Evolutionary conservation across 2,888 invertebrate genomes (phyloP).

Genomic region (Idaea biselata): DNA sequence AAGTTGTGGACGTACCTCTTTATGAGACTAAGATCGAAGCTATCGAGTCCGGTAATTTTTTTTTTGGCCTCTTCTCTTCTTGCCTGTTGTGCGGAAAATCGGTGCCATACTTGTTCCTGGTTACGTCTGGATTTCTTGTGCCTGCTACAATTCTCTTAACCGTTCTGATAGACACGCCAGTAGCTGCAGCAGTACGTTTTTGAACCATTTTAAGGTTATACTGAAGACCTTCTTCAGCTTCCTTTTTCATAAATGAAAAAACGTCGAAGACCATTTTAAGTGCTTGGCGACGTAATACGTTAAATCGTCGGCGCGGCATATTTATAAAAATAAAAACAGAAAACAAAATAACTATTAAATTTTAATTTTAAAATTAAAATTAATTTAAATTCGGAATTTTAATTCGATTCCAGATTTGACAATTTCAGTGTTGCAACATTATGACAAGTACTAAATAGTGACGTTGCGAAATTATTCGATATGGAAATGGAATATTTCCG

Average conservation of each 20-base stretch:
- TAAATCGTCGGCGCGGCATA: too few relatives aligned
- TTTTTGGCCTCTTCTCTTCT: conserved; percentile 2
- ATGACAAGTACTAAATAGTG: too few relatives aligned
- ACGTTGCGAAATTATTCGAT: too few relatives aligned
- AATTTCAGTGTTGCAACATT: too few relatives aligned
- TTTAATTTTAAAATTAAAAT: too few relatives aligned
- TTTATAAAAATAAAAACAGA: too few relatives aligned
- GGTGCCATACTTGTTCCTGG: not conserved
- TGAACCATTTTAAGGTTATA: conserved; percentile 6
- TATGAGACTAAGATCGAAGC: conserved; percentile 36
- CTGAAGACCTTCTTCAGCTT: conserved; percentile 5
- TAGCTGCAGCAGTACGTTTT: conserved; percentile 5
- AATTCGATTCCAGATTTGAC: too few relatives aligned
- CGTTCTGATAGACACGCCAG: conserved; percentile 3
- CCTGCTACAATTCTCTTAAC: conserved; percentile 1
- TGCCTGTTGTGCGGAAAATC: not conserved
- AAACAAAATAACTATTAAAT: too few relatives aligned
- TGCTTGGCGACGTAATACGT: not conserved
- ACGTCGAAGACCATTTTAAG: not conserved
- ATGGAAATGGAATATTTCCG: too few relatives aligned
- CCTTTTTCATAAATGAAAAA: conserved; percentile 5
- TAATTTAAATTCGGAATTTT: too few relatives aligned
- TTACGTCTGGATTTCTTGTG: not conserved
- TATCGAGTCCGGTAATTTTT: conserved; percentile 17
- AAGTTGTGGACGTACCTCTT: conserved; percentile 40